These are phyloP conservation scores for Psylliodes chrysocephalus DNA, from an alignment of 2,888 invertebrate genomes.

Conservation along the genomic window DNA sequence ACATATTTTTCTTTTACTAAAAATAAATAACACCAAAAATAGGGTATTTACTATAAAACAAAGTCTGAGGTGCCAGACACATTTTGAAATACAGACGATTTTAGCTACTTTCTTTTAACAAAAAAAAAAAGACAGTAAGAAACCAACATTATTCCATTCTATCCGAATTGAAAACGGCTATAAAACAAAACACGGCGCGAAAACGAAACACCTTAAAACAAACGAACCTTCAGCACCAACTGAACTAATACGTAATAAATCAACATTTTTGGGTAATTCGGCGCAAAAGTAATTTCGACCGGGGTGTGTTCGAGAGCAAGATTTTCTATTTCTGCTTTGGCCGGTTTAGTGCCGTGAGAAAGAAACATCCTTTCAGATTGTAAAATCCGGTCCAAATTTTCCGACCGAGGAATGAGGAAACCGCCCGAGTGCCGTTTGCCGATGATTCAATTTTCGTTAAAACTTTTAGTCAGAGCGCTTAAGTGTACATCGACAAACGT, in stretches of 20 bases:
- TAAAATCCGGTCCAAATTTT: constrained; percentile 49
- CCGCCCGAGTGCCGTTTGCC: neutral
- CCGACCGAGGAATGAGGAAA: neutral
- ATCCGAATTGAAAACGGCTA: constrained; percentile 2
- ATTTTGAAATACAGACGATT: too few relatives aligned
- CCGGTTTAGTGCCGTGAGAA: constrained; percentile 56
- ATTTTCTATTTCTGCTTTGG: constrained; percentile 45
- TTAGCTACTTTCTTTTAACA: too few relatives aligned
- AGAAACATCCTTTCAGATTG: constrained; percentile 53
- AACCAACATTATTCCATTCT: too few relatives aligned
- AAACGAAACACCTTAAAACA: constrained; percentile 26
- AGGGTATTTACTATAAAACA: too few relatives aligned
- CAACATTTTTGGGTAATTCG: constrained; percentile 52
- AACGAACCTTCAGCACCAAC: constrained; percentile 14
- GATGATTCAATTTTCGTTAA: constrained; percentile 7
- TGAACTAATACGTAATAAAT: constrained; percentile 55
- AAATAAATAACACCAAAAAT: too few relatives aligned
- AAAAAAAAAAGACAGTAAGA: too few relatives aligned
- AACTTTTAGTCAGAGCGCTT: neutral
- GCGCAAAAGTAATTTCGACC: constrained; percentile 38
- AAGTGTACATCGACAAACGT: too few relatives aligned
- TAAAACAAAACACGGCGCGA: constrained; percentile 9
- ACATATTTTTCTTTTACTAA: too few relatives aligned
- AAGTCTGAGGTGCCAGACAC: too few relatives aligned
- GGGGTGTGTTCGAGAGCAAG: constrained; percentile 40